Evolutionary conservation across 2,113 vertebrate species (phyloP), one percentile per base, ranked within the genome.

Genomic region (Talpa occidentalis): DNA sequence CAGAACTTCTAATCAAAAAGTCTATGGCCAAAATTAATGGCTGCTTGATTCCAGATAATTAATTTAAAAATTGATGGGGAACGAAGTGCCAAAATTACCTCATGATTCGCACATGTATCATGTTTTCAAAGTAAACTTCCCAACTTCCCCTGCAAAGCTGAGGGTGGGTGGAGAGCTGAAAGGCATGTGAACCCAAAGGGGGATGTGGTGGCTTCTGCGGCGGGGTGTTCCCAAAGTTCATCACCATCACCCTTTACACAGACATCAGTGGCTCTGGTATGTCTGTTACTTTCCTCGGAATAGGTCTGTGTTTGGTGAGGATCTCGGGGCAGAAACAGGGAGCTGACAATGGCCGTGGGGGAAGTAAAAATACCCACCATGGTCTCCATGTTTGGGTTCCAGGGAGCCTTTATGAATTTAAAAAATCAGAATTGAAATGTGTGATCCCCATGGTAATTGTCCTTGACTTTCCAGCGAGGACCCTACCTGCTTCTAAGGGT

Each of bases 1-100:
- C 99, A 99, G 96, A 98, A 98, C 97, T 98, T 98, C 98, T 97
- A 98, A 99, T 99, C 99, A 98, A 99, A 99, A 99, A 98, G 98
- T 99, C 99, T 98, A 97, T 96, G 98, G 98, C 98, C 98, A 99
- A 99, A 99, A 99, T 99, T 99, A 99, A 99, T 99, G 98, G 98
- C 97, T 98, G 98, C 98, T 98, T 98, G 99, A 98, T 99, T 98
- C 95, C 97, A 98, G 98, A 99, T 99, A 99, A 99, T 99, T 99
- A 99, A 99, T 99, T 99, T 99, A 99, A 98, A 98, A 98, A 98
- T 98, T 98, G 98, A 99, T 98, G 98, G 98, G 98, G 97, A 98
- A 98, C 98, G 98, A 98, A 98, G 95, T 97, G 95, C 96, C 97
- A 94, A 97, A 97, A 97, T 98, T 92, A 94, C 96, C 91, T 98